Percentiles rank a stretch among this genome's conserved stretches.
These are phyloP conservation scores for Heterochromis multidens DNA, from an alignment of 2,113 vertebrate genomes.

Conservation along the genomic window DNA sequence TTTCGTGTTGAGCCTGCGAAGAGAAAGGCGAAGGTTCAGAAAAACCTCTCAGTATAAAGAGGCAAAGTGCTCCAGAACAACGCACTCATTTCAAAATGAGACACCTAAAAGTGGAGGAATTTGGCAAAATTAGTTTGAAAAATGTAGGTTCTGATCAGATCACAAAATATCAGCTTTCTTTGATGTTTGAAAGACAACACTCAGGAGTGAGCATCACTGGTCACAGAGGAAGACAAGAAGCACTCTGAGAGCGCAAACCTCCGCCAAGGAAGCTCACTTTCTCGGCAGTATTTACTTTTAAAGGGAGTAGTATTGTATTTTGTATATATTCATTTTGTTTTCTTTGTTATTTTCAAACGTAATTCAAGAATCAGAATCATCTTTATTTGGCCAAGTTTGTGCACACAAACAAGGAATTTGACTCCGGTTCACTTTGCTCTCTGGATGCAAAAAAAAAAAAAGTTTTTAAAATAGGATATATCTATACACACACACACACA, in stretches of 20 bases:
- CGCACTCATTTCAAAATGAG: not conserved
- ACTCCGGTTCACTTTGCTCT: too few relatives aligned
- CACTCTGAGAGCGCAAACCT: not conserved
- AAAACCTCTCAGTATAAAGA: not conserved
- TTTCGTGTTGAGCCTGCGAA: conserved; percentile 81
- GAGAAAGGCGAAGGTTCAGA: not conserved
- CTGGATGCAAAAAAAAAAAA: too few relatives aligned
- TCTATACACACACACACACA: too few relatives aligned
- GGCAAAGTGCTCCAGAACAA: not conserved
- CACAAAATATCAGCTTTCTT: not conserved
- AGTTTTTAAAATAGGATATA: too few relatives aligned
- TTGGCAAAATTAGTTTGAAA: not conserved
- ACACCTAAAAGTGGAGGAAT: not conserved
- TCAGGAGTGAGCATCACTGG: not conserved
- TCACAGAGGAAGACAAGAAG: not conserved
- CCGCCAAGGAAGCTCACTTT: not conserved
- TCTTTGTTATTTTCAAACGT: too few relatives aligned
- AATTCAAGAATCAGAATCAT: too few relatives aligned
- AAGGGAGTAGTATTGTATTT: not conserved
- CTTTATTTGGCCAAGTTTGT: too few relatives aligned
- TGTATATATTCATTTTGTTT: not conserved
- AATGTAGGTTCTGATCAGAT: not conserved
- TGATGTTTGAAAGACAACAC: not conserved
- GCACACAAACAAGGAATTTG: too few relatives aligned
- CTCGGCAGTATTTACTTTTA: not conserved